A percentile compares a stretch with the other conserved stretches of the same genome.
phyloP scores from a whole-genome alignment of 1,140 invertebrate species.

The Belonocnema kinseyi region DNA sequence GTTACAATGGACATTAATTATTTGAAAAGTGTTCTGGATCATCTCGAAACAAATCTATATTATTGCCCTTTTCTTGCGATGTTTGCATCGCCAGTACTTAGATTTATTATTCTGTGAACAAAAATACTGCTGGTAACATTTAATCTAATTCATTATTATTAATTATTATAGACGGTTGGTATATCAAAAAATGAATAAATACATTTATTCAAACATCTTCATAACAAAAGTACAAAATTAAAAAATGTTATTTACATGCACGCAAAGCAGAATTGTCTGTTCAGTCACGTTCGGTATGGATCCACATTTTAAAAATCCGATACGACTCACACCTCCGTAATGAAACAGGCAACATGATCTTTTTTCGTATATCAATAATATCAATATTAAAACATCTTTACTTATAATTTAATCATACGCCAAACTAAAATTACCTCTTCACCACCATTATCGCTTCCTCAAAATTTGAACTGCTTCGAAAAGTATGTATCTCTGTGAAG shows the following conservation, averaged over 20 bases:
- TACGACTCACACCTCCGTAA: background rate
- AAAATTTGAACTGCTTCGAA: background rate
- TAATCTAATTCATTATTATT: no score
- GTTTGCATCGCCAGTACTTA: background rate
- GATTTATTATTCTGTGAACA: background rate
- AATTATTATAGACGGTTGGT: no score
- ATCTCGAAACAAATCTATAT: no score
- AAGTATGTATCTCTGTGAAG: background rate
- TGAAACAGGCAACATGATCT: background rate
- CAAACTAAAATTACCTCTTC: background rate
- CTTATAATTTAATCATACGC: background rate
- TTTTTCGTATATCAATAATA: no score
- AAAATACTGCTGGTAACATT: background rate
- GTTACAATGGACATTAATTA: no score
- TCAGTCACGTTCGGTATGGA: slow-evolving; percentile 5
- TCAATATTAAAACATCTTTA: background rate
- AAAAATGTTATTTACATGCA: slow-evolving; percentile 3
- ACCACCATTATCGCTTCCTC: background rate
- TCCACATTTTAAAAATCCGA: background rate
- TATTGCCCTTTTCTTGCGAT: no score
- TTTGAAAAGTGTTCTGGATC: no score
- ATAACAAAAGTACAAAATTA: slow-evolving; percentile 48
- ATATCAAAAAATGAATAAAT: slow-evolving; percentile 59
- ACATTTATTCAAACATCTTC: slow-evolving; percentile 59
- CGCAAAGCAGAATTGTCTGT: slow-evolving; percentile 1